A percentile compares a stretch with the other conserved stretches of the same genome.
Conservation (phyloP, 2,113 vertebrate species). For the Myodes glareolus region DNA sequence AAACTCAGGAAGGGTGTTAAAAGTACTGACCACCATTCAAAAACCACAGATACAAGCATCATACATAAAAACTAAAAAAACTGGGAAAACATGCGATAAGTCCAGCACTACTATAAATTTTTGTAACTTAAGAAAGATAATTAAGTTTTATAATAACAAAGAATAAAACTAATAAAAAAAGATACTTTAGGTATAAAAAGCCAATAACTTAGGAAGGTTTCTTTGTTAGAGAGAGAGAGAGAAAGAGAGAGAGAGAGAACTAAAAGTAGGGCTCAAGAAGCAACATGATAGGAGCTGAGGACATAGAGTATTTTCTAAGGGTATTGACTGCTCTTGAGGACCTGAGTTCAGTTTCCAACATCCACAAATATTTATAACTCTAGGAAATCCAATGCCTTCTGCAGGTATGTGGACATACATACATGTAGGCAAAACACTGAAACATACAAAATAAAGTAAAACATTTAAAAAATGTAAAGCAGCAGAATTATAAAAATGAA, state of each 20-base stretch:
- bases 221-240: background rate
- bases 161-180: background rate
- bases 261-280: background rate
- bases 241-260: background rate
- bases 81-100: background rate
- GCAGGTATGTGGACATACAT: background rate
- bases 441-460: background rate
- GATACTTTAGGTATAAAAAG: constrained; percentile 7
- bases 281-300: background rate
- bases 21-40: background rate
- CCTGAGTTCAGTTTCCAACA: background rate
- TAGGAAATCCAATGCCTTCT: background rate
- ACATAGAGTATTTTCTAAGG: background rate
- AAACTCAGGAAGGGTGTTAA: background rate
- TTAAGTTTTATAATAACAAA: background rate
- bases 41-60: background rate
- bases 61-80: background rate
- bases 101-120: background rate
- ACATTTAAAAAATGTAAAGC: background rate
- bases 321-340: background rate
- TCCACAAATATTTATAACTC: background rate
- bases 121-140: background rate
- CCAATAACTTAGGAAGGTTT: background rate
- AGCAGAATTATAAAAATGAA: background rate
- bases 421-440: background rate